These are phyloP conservation scores for Timema podura DNA, from an alignment of 2,888 invertebrate species.

Conservation along the genomic window DNA sequence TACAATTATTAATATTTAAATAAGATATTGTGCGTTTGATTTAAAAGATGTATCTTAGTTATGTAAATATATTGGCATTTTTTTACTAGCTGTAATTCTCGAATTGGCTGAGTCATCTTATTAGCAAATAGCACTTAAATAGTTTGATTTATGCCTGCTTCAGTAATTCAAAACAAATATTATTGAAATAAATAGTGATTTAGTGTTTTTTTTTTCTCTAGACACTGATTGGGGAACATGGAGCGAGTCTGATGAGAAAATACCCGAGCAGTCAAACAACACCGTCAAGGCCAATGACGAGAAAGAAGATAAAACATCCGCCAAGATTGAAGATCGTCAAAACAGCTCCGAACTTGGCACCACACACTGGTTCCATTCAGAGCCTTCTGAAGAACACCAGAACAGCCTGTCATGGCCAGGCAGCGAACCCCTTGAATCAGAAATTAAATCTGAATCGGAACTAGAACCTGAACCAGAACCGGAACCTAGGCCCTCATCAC, in stretches of 20 bases:
- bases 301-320: conserved; percentile 4
- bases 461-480: not conserved
- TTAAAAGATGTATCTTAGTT: not conserved
- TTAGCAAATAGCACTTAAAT: too few relatives aligned
- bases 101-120: too few relatives aligned
- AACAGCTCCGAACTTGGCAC: conserved; percentile 25
- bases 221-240: conserved; percentile 26
- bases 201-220: conserved; percentile 6
- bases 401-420: too few relatives aligned
- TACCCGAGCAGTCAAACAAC: conserved; percentile 10
- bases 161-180: too few relatives aligned
- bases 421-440: too few relatives aligned
- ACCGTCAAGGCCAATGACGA: conserved; percentile 16
- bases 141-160: too few relatives aligned
- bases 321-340: conserved; percentile 17
- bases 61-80: too few relatives aligned
- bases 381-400: not conserved
- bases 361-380: conserved; percentile 22
- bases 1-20: not conserved
- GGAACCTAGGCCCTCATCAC: conserved; percentile 26
- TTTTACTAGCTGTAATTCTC: too few relatives aligned
- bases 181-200: too few relatives aligned
- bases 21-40: not conserved
- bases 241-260: conserved; percentile 11
- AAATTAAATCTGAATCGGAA: too few relatives aligned